Evolutionary conservation across 1,140 invertebrate species (phyloP), one percentile per base, ranked within the genome.

Genomic region (Drosophila melanogaster): DNA sequence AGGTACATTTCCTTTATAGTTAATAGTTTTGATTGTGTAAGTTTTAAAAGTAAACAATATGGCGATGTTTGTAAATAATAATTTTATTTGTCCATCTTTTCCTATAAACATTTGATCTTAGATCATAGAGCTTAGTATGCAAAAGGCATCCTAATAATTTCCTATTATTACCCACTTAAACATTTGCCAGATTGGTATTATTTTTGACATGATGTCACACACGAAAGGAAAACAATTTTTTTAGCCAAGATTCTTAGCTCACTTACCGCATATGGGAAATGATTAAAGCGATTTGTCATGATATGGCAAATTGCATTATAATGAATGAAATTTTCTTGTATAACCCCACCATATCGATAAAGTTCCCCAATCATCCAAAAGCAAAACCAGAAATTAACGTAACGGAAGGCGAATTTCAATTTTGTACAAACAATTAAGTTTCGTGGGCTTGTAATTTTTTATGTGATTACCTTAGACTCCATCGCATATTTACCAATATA

Each of bases 401-500:
- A 87, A 83, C 79, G 75, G 22, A 55, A 51, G 38, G 22, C 41
- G 19, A 70, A 61, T 40, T 77, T 46, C 50, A 15, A 26, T 60
- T 76, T 54, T 51, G 24, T 61, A 69, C 64, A 86, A 86, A 81
- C 83, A 81, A 76, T 79, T 81, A 53, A 58, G 77, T 81, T 86
- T 69, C 40, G 77, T 77, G 73, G 50, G 57, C 67, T 50, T 86
- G 59, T 77, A 77, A 85, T 69, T 85, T 67, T 56, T 57, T 26
- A 51, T 74, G 37, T 79, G 75, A 87, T 86, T 86, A 79, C 83
- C 73, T 80, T 80, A 66, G 77, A 72, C 51, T 50, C 55, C 50
- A 41, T 43, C 43, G 54, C 44, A 71, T 43, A 30, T 30, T 30
- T 30, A 65, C 62, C 47, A 37, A 81, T 67, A 58, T 37, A 80